phyloP scores from a whole-genome alignment of 2,888 invertebrate species.

The Ypsolopha scabrella region DNA sequence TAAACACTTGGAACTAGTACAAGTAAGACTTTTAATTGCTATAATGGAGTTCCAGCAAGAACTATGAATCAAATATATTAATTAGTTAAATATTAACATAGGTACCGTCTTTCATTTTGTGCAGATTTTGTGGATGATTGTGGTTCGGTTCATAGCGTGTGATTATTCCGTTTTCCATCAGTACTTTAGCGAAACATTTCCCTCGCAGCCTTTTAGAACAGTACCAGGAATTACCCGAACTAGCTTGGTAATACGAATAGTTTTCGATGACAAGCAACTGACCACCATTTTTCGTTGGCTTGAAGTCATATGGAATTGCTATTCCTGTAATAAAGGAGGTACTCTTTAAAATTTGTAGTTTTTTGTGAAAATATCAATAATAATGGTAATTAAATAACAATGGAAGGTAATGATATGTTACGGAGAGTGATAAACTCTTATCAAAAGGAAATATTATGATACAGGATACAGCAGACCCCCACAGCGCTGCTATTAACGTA shows the following conservation, averaged over 20 bases:
- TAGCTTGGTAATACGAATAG: neutral
- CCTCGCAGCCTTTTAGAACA: neutral
- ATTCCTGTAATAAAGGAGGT: neutral
- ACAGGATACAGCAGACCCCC: too few species aligned
- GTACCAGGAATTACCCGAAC: neutral
- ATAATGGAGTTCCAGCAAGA: too few species aligned
- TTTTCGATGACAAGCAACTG: neutral
- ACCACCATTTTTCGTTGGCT: neutral
- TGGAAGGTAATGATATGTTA: too few species aligned
- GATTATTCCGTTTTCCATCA: slow-evolving; percentile 7
- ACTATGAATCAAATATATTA: too few species aligned
- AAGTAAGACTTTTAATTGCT: too few species aligned
- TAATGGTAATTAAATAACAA: too few species aligned
- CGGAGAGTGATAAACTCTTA: too few species aligned
- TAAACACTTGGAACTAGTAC: too few species aligned
- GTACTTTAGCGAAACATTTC: slow-evolving; percentile 12
- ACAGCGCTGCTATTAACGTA: too few species aligned
- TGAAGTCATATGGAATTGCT: neutral
- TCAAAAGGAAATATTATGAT: too few species aligned
- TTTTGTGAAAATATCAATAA: too few species aligned
- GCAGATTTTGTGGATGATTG: slow-evolving; percentile 9
- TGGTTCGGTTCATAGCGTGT: slow-evolving; percentile 5
- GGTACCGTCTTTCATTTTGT: neutral
- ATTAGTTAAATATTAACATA: neutral
- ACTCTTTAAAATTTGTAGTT: too few species aligned